Evolutionary conservation across 2,797 vertebrate species (phyloP).

Genomic region (Anguilla megastoma): DNA sequence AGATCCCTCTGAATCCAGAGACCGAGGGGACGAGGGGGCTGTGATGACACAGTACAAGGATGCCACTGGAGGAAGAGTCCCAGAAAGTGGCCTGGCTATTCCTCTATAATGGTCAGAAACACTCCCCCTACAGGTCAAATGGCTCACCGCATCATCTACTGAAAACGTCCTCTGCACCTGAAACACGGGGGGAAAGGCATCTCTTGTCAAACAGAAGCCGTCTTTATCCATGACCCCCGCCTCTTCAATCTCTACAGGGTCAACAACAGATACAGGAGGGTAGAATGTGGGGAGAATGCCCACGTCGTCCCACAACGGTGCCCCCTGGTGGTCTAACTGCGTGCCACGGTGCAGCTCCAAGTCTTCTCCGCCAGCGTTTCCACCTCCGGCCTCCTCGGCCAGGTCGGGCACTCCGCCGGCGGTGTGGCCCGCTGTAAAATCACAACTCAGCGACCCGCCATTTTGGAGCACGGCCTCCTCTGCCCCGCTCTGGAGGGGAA

Average conservation of each 20-base stretch:
- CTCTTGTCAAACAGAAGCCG: slow-evolving; percentile 54
- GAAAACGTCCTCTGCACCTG: slow-evolving; percentile 24
- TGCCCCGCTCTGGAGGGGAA: slow-evolving; percentile 42
- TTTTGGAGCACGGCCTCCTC: slow-evolving; percentile 36
- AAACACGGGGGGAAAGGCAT: slow-evolving; percentile 32
- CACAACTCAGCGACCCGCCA: slow-evolving; percentile 28
- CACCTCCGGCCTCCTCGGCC: background rate
- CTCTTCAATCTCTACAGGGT: slow-evolving; percentile 49
- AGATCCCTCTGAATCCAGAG: slow-evolving; percentile 40
- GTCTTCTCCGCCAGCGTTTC: slow-evolving; percentile 10
- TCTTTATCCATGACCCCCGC: slow-evolving; percentile 49
- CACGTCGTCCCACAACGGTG: slow-evolving; percentile 32
- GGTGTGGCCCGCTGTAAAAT: background rate
- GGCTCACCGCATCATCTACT: slow-evolving; percentile 25
- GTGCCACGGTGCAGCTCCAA: slow-evolving; percentile 34
- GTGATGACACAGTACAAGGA: slow-evolving; percentile 7
- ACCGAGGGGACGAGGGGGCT: slow-evolving; percentile 38
- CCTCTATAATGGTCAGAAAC: slow-evolving; percentile 43
- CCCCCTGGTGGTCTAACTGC: slow-evolving; percentile 21
- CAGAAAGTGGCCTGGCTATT: background rate
- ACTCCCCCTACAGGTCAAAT: slow-evolving; percentile 4
- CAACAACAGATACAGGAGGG: slow-evolving; percentile 70
- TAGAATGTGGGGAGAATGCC: slow-evolving; percentile 9
- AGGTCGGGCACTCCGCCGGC: background rate
- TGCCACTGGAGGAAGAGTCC: background rate